Evolutionary conservation across 1,140 invertebrate genomes (phyloP), one percentile per base, ranked within the genome.

Genomic region (Drosophila guanche): DNA sequence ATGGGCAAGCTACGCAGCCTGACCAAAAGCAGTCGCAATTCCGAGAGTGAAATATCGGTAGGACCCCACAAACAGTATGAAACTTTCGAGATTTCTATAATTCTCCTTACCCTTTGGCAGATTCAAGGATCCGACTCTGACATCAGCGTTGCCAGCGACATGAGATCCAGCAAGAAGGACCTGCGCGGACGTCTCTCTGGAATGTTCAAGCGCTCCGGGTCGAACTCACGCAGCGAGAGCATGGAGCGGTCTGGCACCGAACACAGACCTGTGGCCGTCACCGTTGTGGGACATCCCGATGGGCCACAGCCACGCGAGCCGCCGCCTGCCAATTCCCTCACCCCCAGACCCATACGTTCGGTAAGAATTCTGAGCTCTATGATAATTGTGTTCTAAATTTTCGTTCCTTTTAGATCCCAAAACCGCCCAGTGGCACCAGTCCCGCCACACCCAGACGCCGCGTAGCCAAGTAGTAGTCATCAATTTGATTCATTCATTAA

Each of bases 1-100:
- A 96, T 97, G 83, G 95, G 95, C 25, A 97, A 97, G 92, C 92
- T 98, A 51, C 96, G 95, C 71, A 96, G 96, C 80, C 91, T 97
- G 16, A 96, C 96, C 7, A 97, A 97, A 92, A 96, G 96, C 1
- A 94, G 95, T 33, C 89, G 89, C 63, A 90, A 90, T 77, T 90
- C 89, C 77, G 90, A 92, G 76, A 92, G 90, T 83, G 90, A 91
- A 88, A 75, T 88, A 76, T 91, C 90, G 63, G 90, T 92, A 41
- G 72, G 83, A 45, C 22, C 1, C 8, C 5, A 23, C 5, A 4
- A 23, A 7, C 3, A 33, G 4, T n/a, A 3, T 14, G n/a, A n/a
- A 0, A 16, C 0, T 29, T 50, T 29, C 27, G n/a, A 50, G 4
- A 50, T 69, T n/a, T 52, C 14, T 37, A 1, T 41, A 8, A 14